Percentiles rank a stretch among this genome's conserved stretches.
phyloP scores from a whole-genome alignment of 2,797 vertebrate genomes.

The Sylvia borin region DNA sequence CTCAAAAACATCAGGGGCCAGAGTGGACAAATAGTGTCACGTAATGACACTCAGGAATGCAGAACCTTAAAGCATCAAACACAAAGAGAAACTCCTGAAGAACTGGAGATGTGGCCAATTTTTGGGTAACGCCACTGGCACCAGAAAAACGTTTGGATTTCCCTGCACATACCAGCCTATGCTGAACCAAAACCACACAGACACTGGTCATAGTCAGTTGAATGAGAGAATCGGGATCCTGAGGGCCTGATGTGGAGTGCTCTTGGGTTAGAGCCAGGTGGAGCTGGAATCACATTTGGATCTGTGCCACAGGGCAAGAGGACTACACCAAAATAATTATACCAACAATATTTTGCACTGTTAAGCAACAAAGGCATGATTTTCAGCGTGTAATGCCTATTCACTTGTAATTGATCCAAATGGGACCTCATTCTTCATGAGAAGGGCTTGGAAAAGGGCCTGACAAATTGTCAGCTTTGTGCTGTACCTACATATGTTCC shows the following conservation, averaged over 20 bases:
- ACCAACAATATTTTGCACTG: slow-evolving; percentile 48
- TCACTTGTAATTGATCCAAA: slow-evolving; percentile 67
- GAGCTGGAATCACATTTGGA: slow-evolving; percentile 17
- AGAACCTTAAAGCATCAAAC: neutral
- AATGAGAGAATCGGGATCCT: slow-evolving; percentile 3
- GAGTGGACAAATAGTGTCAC: neutral
- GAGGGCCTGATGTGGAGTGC: neutral
- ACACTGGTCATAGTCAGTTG: neutral
- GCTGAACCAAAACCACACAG: neutral
- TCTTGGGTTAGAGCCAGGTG: slow-evolving; percentile 34
- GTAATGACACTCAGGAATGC: neutral
- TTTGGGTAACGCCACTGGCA: neutral
- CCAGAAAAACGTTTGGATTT: neutral
- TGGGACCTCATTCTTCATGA: slow-evolving; percentile 60
- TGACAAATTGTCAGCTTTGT: slow-evolving; percentile 68
- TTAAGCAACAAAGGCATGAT: slow-evolving; percentile 50
- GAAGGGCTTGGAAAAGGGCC: slow-evolving; percentile 58
- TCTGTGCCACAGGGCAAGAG: neutral
- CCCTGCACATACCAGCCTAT: neutral
- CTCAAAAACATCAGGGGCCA: neutral
- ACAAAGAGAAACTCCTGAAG: neutral
- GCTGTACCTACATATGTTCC: slow-evolving; percentile 69
- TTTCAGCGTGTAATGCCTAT: slow-evolving; percentile 51
- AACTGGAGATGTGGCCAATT: neutral
- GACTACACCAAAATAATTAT: slow-evolving; percentile 43